A percentile compares a stretch with the other conserved stretches of the same genome.
phyloP scores from a whole-genome alignment of 1,140 invertebrate genomes.

The Heterodera schachtii region DNA sequence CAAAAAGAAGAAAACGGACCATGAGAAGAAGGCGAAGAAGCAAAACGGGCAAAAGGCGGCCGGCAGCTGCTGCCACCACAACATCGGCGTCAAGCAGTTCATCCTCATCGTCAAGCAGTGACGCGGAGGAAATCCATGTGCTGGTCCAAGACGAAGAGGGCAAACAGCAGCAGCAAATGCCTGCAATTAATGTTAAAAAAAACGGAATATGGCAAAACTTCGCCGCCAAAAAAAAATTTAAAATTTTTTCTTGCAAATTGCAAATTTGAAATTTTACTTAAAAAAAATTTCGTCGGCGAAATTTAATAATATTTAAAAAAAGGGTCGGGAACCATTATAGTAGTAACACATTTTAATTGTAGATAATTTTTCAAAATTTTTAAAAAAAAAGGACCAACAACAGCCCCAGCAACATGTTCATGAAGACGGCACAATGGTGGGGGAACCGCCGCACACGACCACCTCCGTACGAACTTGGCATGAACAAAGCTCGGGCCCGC shows the following conservation, averaged over 20 bases:
- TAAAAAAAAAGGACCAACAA: background rate
- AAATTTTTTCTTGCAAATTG: too few species aligned
- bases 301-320: too few species aligned
- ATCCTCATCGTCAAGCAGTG: slow-evolving; percentile 35
- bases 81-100: background rate
- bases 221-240: too few species aligned
- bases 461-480: slow-evolving; percentile 61
- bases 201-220: too few species aligned
- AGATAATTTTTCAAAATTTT: background rate
- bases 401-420: background rate
- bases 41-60: slow-evolving; percentile 34
- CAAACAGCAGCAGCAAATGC: slow-evolving; percentile 19
- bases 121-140: slow-evolving; percentile 36
- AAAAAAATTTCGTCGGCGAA: too few species aligned
- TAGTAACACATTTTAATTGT: too few species aligned
- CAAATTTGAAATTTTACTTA: too few species aligned
- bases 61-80: background rate
- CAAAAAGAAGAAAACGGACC: slow-evolving; percentile 30
- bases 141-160: slow-evolving; percentile 13
- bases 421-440: background rate
- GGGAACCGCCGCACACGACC: slow-evolving; percentile 21
- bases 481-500: slow-evolving; percentile 54
- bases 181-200: background rate
- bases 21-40: slow-evolving; percentile 31
- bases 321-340: too few species aligned